Evolutionary conservation across 1,140 invertebrate genomes (phyloP), one percentile per base, ranked within the genome.

Genomic region (Aporrectodea caliginosa): DNA sequence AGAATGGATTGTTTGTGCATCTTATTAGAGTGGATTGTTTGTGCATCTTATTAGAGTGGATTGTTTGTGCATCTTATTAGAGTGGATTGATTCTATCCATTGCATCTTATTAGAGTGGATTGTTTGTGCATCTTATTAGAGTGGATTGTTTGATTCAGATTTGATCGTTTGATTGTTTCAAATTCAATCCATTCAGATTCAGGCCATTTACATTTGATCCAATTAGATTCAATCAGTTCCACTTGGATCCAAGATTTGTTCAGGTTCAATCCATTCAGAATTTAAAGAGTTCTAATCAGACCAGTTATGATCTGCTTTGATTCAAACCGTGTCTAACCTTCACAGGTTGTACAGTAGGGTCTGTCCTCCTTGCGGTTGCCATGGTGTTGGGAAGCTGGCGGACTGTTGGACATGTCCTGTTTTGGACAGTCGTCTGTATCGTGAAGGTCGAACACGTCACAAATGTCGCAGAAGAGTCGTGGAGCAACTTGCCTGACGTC

Each of bases 341-440:
- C 95, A 90, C 96, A 98, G 81, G 92, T 93, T 81, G 95, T 93
- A 89, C 95, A 98, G 89, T 97, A 98, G 70, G 94, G 92, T 76
- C 95, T 89, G 1, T 92, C 91, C 43, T 87, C 84, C 6, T 88
- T 83, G 78, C 90, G 86, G 78, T 89, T 88, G 74, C 90, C 88
- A 82, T 90, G 90, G 83, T 88, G 89, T 75, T 84, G 86, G 79
- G 86, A 87, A 81, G 82, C 84, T 33, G 85, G 82, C 22, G 87
- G 83, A 81, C 84, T 85, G 29, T 84, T 84, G 27, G 83, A 82
- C 85, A 86, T 87, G 30, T 91, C 91, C 89, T 98, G 96, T n/a
- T 91, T 89, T 27, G 96, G 96, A 89, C 97, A 98, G 87, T 98
- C 97, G 87, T 98, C 95, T 0, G 97, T 98, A 86, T 98, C 96